Percentiles rank a stretch among this genome's conserved stretches.
Evolutionary conservation across 2,888 invertebrate genomes (phyloP).

Genomic region (Pharmacophagus antenor): DNA sequence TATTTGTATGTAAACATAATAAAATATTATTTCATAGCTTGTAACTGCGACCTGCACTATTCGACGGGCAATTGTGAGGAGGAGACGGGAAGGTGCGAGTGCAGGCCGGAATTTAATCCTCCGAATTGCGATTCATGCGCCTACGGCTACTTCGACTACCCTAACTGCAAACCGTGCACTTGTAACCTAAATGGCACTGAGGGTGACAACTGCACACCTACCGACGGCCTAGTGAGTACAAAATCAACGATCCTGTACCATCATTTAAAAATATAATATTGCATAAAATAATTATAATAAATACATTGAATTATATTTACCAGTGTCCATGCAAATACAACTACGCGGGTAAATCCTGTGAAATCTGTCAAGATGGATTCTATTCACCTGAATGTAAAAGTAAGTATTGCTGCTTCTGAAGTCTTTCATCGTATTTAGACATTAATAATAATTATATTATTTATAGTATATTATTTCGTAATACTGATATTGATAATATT

Average conservation of each 20-base stretch:
- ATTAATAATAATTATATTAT: neutral
- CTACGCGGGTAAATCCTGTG: conserved; percentile 92
- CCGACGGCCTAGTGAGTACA: conserved; percentile 80
- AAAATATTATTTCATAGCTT: conserved; percentile 81
- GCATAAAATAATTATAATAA: neutral
- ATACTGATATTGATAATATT: too few relatives aligned
- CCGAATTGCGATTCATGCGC: conserved; percentile 92
- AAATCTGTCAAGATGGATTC: conserved; percentile 93
- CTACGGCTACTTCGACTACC: conserved; percentile 95
- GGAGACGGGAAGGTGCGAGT: conserved; percentile 93
- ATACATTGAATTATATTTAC: conserved; percentile 22
- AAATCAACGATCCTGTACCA: too few relatives aligned
- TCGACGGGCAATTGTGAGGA: conserved; percentile 97
- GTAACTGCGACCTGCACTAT: conserved; percentile 90
- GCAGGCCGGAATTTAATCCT: conserved; percentile 88
- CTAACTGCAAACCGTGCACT: conserved; percentile 94
- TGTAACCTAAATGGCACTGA: conserved; percentile 95
- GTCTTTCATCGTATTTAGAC: neutral
- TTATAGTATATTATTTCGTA: neutral
- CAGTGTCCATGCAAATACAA: conserved; percentile 94
- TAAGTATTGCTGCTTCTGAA: conserved; percentile 59
- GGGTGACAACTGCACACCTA: conserved; percentile 91
- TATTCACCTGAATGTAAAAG: conserved; percentile 91
- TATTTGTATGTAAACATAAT: neutral
- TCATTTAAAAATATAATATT: too few relatives aligned